Conservation (phyloP, 2,797 vertebrate species). For the Lophius americanus region DNA sequence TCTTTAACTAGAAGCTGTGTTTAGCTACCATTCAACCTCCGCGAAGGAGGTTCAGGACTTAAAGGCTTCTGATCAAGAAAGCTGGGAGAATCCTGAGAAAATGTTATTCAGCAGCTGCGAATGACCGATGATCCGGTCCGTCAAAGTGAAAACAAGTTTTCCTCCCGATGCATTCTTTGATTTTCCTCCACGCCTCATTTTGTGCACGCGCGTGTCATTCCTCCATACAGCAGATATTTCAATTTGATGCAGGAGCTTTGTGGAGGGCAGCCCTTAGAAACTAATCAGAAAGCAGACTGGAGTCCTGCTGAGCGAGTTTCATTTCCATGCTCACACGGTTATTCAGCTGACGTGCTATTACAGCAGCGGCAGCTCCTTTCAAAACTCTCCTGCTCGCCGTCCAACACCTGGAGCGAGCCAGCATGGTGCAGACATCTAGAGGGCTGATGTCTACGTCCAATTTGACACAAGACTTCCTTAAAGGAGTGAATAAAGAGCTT, state of each 20-base stretch:
- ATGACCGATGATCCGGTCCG: conserved; percentile 20
- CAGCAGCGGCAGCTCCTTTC: conserved; percentile 26
- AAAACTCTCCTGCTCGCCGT: conserved; percentile 17
- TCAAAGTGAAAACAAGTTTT: conserved; percentile 12
- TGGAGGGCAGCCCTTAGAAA: conserved; percentile 44
- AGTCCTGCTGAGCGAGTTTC: conserved; percentile 48
- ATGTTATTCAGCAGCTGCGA: conserved; percentile 12
- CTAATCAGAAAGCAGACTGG: conserved; percentile 41
- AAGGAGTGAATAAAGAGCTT: conserved; percentile 12
- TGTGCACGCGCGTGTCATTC: conserved; percentile 36
- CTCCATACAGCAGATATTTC: conserved; percentile 30
- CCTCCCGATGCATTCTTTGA: conserved; percentile 4
- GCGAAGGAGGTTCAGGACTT: conserved; percentile 50
- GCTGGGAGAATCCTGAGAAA: not conserved
- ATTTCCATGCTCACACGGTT: conserved; percentile 50
- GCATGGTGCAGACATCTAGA: not conserved
- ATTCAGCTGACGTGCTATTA: conserved; percentile 40
- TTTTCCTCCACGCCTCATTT: conserved; percentile 43
- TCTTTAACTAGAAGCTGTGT: conserved; percentile 52
- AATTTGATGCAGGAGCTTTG: conserved; percentile 46
- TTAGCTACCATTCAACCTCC: conserved; percentile 33
- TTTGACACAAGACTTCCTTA: conserved; percentile 5
- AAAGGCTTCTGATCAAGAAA: conserved; percentile 41
- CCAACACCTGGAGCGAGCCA: conserved; percentile 19
- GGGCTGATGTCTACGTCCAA: not conserved